phyloP scores from a whole-genome alignment of 2,797 vertebrate species.

The Furcifer pardalis region DNA sequence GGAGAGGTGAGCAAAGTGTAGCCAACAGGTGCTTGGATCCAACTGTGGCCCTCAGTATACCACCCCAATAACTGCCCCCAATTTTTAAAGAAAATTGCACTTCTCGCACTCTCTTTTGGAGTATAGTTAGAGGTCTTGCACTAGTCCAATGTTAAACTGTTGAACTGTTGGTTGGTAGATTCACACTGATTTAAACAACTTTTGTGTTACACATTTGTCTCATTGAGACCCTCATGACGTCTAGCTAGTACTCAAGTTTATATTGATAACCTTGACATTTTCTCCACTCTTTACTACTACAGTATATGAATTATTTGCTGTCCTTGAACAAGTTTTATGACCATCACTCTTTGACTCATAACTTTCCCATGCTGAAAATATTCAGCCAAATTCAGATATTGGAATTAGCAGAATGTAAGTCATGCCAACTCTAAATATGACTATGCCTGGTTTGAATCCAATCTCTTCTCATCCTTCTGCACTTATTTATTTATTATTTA shows the following conservation, averaged over 20 bases:
- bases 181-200: background rate
- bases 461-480: too few relatives aligned
- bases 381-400: background rate
- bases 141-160: too few relatives aligned
- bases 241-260: background rate
- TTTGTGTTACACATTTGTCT: background rate
- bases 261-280: constrained; percentile 33
- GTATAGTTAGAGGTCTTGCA: too few relatives aligned
- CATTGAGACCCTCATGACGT: background rate
- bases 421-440: too few relatives aligned
- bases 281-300: constrained; percentile 9
- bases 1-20: background rate
- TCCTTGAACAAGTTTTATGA: background rate
- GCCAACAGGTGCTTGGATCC: too few relatives aligned
- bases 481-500: too few relatives aligned
- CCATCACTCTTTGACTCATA: background rate
- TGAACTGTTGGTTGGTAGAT: too few relatives aligned
- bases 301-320: background rate
- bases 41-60: too few relatives aligned
- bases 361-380: constrained; percentile 43
- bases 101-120: too few relatives aligned
- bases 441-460: background rate
- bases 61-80: too few relatives aligned
- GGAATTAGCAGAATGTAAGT: background rate
- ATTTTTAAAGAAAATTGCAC: too few relatives aligned